Conservation (phyloP, 2,113 vertebrate genomes). For the Recurvirostra avosetta region DNA sequence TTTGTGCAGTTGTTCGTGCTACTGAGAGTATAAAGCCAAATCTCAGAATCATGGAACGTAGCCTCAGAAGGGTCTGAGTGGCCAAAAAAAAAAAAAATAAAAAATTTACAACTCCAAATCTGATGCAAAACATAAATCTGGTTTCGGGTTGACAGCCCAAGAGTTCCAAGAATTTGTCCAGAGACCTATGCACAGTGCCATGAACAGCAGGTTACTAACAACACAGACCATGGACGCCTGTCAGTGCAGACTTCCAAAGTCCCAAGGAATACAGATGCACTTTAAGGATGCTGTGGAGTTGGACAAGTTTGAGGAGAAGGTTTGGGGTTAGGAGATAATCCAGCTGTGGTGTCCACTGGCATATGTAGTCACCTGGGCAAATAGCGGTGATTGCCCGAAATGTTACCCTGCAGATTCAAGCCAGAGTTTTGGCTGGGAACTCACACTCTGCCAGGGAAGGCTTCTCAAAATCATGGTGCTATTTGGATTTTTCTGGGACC, state of each 20-base stretch:
- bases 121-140: background rate
- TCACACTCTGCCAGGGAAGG: background rate
- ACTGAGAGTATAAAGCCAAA: background rate
- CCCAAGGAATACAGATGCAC: background rate
- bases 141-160: background rate
- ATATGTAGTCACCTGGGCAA: background rate
- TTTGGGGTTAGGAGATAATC: background rate
- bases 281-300: background rate
- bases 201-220: background rate
- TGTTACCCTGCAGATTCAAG: rapidly evolving
- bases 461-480: background rate
- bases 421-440: background rate
- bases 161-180: background rate
- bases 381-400: background rate
- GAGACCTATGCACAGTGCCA: background rate
- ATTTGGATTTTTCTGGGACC: background rate
- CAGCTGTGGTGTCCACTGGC: background rate
- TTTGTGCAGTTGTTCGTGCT: background rate
- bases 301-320: background rate
- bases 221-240: background rate
- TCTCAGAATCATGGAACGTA: background rate
- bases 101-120: background rate
- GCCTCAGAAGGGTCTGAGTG: background rate
- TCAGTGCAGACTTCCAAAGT: background rate
- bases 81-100: background rate